These are phyloP conservation scores for Anas capensis DNA, from an alignment of 2,797 vertebrate genomes.

Conservation along the genomic window DNA sequence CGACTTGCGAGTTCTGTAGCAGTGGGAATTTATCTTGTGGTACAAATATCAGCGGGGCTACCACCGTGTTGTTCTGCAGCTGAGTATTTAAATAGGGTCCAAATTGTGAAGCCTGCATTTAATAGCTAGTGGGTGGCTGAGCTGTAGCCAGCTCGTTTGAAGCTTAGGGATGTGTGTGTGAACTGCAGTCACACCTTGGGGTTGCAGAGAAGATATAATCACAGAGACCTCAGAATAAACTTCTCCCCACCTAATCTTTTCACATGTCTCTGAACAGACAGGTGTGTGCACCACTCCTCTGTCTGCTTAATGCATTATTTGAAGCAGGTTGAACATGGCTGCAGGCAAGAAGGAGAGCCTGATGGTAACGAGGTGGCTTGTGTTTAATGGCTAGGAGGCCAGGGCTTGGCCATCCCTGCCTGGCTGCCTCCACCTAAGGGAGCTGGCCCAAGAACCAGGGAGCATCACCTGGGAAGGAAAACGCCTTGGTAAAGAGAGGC, in stretches of 20 bases:
- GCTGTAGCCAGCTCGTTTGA: conserved; percentile 25
- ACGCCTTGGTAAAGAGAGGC: background rate
- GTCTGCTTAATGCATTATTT: background rate
- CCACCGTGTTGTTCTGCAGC: background rate
- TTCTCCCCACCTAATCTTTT: conserved; percentile 39
- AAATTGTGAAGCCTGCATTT: background rate
- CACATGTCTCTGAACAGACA: conserved; percentile 37
- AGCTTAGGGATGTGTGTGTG: conserved; percentile 11
- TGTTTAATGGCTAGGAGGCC: background rate
- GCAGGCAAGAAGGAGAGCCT: conserved; percentile 4
- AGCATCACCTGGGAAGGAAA: background rate
- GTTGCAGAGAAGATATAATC: conserved; percentile 52
- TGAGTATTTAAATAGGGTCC: conserved; percentile 8
- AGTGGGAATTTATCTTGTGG: conserved; percentile 12
- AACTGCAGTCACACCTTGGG: conserved; percentile 56
- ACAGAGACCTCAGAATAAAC: conserved; percentile 55
- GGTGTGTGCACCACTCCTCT: conserved; percentile 21
- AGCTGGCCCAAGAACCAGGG: background rate
- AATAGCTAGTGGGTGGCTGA: conserved; percentile 58
- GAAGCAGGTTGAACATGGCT: conserved; percentile 6
- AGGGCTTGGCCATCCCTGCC: background rate
- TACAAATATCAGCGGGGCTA: background rate
- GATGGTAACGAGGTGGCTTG: background rate
- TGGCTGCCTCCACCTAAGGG: background rate
- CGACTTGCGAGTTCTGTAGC: background rate